Percentiles rank a stretch among this genome's conserved stretches.
These are phyloP conservation scores for Chymomyza costata DNA, from an alignment of 1,140 invertebrate species.

Conservation along the genomic window DNA sequence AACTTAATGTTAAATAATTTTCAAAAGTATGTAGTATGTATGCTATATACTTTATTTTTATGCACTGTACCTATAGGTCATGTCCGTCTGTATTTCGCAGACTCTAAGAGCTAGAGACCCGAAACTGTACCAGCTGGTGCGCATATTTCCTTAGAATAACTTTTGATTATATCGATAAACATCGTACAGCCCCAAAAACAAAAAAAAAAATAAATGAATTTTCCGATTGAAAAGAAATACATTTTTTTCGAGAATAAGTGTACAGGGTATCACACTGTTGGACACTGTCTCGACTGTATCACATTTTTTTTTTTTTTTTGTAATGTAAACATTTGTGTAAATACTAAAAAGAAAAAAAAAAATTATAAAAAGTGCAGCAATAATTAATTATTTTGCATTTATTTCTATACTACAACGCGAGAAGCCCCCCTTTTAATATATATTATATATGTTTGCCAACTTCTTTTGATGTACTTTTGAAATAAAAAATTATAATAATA, in stretches of 20 bases:
- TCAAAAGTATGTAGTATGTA: conserved; percentile 26
- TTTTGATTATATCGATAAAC: not conserved
- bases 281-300: not conserved
- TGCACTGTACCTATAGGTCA: too few species aligned
- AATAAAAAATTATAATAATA: conserved; percentile 33
- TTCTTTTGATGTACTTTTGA: conserved; percentile 65
- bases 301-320: conserved; percentile 23
- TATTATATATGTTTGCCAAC: not conserved
- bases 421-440: conserved; percentile 26
- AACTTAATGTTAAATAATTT: conserved; percentile 26
- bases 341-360: conserved; percentile 48
- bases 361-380: conserved; percentile 25
- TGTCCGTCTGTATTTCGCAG: too few species aligned
- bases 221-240: not conserved
- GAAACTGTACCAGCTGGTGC: too few species aligned
- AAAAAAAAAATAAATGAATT: too few species aligned
- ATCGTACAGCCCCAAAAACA: too few species aligned
- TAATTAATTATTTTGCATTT: conserved; percentile 54
- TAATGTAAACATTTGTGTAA: conserved; percentile 53
- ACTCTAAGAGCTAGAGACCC: too few species aligned
- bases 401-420: conserved; percentile 64
- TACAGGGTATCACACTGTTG: not conserved
- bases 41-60: too few species aligned
- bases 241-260: too few species aligned
- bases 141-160: too few species aligned